These are phyloP conservation scores for Sisyra terminalis DNA, from an alignment of 2,888 invertebrate species.

Conservation along the genomic window DNA sequence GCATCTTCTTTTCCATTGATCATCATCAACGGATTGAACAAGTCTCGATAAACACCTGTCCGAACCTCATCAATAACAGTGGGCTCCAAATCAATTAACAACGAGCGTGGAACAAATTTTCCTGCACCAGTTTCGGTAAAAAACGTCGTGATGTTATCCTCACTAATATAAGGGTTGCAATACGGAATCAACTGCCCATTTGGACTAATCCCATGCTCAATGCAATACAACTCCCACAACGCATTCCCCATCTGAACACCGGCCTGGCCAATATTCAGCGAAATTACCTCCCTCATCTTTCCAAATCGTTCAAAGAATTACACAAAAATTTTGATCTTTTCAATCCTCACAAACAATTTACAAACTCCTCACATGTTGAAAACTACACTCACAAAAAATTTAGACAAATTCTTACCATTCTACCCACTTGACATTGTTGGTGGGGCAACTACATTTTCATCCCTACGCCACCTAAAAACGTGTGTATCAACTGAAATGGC, in stretches of 20 bases:
- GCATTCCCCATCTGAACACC: background rate
- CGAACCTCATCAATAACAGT: constrained; percentile 1
- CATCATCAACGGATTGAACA: background rate
- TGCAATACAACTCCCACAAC: constrained; percentile 2
- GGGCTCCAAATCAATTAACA: background rate
- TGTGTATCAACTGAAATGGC: no score
- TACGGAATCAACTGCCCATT: background rate
- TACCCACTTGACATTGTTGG: no score
- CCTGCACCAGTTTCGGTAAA: background rate
- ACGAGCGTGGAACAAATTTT: background rate
- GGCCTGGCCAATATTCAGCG: background rate
- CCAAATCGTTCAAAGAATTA: background rate
- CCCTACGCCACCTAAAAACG: no score
- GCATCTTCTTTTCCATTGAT: constrained; percentile 3
- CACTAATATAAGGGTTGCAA: background rate
- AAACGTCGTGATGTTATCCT: background rate
- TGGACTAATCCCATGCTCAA: background rate
- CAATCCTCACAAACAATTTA: no score
- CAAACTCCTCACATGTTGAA: no score
- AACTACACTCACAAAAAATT: no score
- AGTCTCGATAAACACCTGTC: background rate
- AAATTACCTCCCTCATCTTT: background rate
- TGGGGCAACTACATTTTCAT: no score
- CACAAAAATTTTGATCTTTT: no score
- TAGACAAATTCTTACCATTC: no score